phyloP scores from a whole-genome alignment of 2,797 vertebrate species.

The Acanthopagrus latus region DNA sequence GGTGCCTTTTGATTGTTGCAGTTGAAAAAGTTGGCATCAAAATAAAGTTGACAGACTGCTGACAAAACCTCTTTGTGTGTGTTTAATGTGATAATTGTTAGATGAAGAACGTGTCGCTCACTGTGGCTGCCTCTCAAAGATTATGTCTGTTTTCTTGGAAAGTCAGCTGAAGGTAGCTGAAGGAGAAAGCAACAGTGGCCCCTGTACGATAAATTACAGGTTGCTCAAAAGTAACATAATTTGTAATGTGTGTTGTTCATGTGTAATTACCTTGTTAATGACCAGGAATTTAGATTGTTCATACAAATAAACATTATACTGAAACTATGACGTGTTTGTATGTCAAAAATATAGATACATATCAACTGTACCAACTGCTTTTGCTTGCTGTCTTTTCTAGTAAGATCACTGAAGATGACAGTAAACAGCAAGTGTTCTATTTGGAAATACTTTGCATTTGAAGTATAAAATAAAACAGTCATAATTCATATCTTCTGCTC shows the following conservation, averaged over 20 bases:
- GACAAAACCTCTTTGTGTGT: conserved; percentile 12
- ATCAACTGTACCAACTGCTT: too few relatives aligned
- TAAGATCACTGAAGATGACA: too few relatives aligned
- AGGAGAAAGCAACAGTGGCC: neutral
- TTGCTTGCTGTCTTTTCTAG: too few relatives aligned
- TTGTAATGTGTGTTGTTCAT: neutral
- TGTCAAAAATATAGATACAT: too few relatives aligned
- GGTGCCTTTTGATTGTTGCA: neutral
- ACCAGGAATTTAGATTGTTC: neutral
- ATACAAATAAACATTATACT: neutral
- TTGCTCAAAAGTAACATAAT: neutral
- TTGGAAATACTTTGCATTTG: too few relatives aligned
- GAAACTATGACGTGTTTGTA: too few relatives aligned
- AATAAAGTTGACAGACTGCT: conserved; percentile 18
- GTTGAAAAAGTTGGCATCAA: conserved; percentile 8
- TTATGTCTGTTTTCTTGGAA: neutral
- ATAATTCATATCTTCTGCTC: neutral
- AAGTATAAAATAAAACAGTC: too few relatives aligned
- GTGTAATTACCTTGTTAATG: neutral
- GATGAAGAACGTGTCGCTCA: neutral
- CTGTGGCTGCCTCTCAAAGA: neutral
- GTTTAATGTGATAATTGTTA: conserved; percentile 23
- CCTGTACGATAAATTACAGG: neutral
- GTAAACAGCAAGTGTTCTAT: too few relatives aligned
- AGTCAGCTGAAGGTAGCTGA: neutral